phyloP scores from a whole-genome alignment of 1,140 invertebrate species.

The Luehdorfia chinensis region DNA sequence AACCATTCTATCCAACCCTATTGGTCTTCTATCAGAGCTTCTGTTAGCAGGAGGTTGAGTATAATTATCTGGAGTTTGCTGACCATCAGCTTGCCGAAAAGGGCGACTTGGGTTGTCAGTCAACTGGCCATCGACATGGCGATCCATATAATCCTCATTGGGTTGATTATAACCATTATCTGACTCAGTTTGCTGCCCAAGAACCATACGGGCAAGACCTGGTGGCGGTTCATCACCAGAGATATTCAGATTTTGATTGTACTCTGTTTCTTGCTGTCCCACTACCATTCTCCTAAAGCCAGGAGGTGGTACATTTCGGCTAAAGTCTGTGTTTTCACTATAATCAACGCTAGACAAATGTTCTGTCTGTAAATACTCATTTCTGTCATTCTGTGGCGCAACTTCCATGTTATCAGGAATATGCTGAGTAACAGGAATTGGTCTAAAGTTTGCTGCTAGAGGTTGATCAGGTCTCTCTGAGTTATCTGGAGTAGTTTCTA shows the following conservation, averaged over 20 bases:
- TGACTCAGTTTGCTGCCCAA: slow-evolving; percentile 70
- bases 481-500: slow-evolving; percentile 81
- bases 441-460: slow-evolving; percentile 43
- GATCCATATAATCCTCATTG: slow-evolving; percentile 64
- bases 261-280: slow-evolving; percentile 80
- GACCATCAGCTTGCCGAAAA: slow-evolving; percentile 66
- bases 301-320: slow-evolving; percentile 77
- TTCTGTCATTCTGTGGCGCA: slow-evolving; percentile 81
- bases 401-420: slow-evolving; percentile 78
- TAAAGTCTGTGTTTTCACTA: slow-evolving; percentile 68
- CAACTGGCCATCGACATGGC: slow-evolving; percentile 67
- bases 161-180: slow-evolving; percentile 56
- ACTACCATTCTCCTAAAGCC: slow-evolving; percentile 80
- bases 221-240: slow-evolving; percentile 75
- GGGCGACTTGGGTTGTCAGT: slow-evolving; percentile 54
- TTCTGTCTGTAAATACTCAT: slow-evolving; percentile 85
- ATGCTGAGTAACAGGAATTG: slow-evolving; percentile 41
- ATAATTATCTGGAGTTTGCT: slow-evolving; percentile 62
- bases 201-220: slow-evolving; percentile 78
- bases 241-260: slow-evolving; percentile 70
- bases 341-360: slow-evolving; percentile 80
- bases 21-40: slow-evolving; percentile 49
- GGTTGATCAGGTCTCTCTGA: slow-evolving; percentile 79
- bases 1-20: slow-evolving; percentile 71
- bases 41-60: slow-evolving; percentile 38